Evolutionary conservation across 2,797 vertebrate genomes (phyloP), one percentile per base, ranked within the genome.

Genomic region (Paramormyrops hopkinsi): DNA sequence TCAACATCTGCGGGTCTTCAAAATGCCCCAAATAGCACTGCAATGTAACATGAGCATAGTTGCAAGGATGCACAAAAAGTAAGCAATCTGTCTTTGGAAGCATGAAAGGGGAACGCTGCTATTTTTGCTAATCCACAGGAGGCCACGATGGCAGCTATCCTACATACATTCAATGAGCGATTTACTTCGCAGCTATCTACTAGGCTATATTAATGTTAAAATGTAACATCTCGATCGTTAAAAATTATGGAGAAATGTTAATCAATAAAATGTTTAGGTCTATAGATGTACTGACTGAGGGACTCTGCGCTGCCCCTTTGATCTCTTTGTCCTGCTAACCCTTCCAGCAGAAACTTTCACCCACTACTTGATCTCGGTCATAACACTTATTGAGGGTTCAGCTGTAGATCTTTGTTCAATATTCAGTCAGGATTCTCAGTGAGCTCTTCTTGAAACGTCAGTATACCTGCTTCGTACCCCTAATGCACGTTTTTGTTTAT

Each of bases 61-160:
- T 41, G 86, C 54, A 62, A 46, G 33, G 53, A 22, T 56, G 86
- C 19, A 44, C 37, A 62, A 62, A 87, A 59, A 37, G 9, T 59
- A 62, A 87, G 22, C 6, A n/a, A 41, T 54, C 33, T 46, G 51
- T 87, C 86, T 59, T 37, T 53, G 50, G 85, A 87, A 33, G 53
- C 53, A 41, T 33, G 85, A 87, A 54, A 87, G 85, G 51, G 53
- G 37, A 87, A 37, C 19, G 22, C 37, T n/a, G 12, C 50, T 87
- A 59, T 87, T 87, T 53, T 87, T 37, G 37, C 54, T 87, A 62
- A 87, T 50, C 46, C 83, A 53, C n/a, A 25, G 83, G 48, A 85
- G 46, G 48, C 48, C 11, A 29, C 4, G 12, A 29, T 53, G 48
- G 48, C 25, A 51, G 46, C 83, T 25, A 86, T 29, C 83, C 83